Conservation (phyloP, 2,113 vertebrate species). For the Illadopsis cleaveri region DNA sequence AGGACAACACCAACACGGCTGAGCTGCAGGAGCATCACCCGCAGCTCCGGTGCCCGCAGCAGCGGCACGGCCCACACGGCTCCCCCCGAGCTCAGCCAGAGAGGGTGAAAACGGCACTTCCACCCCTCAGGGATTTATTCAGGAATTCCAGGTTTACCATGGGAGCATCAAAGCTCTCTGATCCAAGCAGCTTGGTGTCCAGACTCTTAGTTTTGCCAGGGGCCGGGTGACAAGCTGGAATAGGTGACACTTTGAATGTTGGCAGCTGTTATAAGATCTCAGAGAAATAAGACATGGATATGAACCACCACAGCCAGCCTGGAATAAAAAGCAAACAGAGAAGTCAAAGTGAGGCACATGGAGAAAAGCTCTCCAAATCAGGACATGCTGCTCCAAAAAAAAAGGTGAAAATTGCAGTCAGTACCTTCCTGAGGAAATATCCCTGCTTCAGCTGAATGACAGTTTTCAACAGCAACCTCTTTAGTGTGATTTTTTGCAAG, state of each 20-base stretch:
- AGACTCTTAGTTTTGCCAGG: neutral
- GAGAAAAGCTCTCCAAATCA: neutral
- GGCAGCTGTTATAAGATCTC: neutral
- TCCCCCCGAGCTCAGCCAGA: neutral
- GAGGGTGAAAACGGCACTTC: neutral
- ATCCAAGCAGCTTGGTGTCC: neutral
- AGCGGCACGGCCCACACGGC: fast-evolving
- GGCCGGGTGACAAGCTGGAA: fast-evolving
- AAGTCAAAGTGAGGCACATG: neutral
- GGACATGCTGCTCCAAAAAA: neutral
- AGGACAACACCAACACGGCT: neutral
- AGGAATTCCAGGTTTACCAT: neutral
- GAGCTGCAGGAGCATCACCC: neutral
- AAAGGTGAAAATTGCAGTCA: neutral
- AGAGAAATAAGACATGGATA: neutral
- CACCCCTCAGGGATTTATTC: neutral
- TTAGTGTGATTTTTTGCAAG: neutral
- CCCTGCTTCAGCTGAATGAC: neutral
- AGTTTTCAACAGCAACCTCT: neutral
- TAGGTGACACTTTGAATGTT: neutral
- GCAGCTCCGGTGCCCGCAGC: neutral
- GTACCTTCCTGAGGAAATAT: neutral
- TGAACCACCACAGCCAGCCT: neutral
- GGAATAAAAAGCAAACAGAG: neutral
- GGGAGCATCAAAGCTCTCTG: neutral